Evolutionary conservation across 2,113 vertebrate species (phyloP).

Genomic region (Corydoras maculifer): DNA sequence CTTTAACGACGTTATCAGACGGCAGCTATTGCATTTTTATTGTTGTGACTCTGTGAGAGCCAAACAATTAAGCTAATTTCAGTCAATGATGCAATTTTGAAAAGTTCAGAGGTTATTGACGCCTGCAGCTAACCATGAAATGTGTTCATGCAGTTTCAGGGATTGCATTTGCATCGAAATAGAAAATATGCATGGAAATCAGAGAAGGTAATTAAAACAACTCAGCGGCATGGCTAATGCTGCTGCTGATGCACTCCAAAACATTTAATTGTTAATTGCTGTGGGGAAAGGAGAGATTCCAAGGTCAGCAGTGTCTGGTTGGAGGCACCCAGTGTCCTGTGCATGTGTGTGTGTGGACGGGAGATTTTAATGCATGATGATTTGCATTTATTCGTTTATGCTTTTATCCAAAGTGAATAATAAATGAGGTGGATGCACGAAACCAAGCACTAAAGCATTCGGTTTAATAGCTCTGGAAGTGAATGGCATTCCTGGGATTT

Average conservation of each 20-base stretch:
- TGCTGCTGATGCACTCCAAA: neutral
- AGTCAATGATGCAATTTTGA: constrained; percentile 14
- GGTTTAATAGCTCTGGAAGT: no score
- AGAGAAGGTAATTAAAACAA: constrained; percentile 1
- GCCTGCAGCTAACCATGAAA: constrained; percentile 1
- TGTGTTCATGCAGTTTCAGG: neutral
- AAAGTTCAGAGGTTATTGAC: constrained; percentile 16
- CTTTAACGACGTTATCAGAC: constrained; percentile 14
- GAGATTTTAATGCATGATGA: neutral
- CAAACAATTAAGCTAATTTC: constrained; percentile 25
- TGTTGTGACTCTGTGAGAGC: constrained; percentile 3
- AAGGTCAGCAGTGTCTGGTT: constrained; percentile 17
- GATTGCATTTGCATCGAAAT: constrained; percentile 4
- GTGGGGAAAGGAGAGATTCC: constrained; percentile 1
- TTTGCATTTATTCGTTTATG: neutral
- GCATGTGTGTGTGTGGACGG: neutral
- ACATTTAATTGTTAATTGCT: constrained; percentile 25
- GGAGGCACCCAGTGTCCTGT: neutral
- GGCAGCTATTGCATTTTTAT: constrained; percentile 31
- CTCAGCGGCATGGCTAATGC: neutral
- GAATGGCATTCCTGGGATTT: no score
- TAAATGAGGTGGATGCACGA: no score
- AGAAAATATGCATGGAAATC: constrained; percentile 7
- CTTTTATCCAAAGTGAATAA: neutral
- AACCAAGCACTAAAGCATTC: no score